Percentiles rank a stretch among this genome's conserved stretches.
These are phyloP conservation scores for Akabosia matsudoensis DNA, from an alignment of 1,140 invertebrate genomes.

Conservation along the genomic window DNA sequence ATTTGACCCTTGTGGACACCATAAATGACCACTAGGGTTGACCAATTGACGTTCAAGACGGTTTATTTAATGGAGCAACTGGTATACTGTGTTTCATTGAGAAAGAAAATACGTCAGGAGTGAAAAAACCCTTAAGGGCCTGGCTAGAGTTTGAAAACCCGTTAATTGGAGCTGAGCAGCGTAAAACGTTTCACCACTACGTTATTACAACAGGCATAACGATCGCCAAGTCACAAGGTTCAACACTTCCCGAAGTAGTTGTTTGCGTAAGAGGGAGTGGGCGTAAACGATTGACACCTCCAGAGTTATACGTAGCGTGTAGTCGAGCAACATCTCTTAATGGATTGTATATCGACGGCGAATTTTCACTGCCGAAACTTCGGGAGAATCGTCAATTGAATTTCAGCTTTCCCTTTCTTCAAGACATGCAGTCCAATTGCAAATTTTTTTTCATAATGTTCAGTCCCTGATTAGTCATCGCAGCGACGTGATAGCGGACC, in stretches of 20 bases:
- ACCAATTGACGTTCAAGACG: conserved; percentile 13
- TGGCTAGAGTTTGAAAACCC: conserved; percentile 6
- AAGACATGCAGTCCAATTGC: not conserved
- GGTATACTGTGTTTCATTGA: conserved; percentile 13
- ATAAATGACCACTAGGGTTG: too few species aligned
- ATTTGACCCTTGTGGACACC: too few species aligned
- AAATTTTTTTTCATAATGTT: conserved; percentile 30
- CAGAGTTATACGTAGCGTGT: conserved; percentile 30
- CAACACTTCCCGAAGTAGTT: not conserved
- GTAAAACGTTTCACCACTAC: not conserved
- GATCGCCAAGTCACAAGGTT: not conserved
- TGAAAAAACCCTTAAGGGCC: not conserved
- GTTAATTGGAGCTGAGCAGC: not conserved
- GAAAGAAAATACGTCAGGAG: not conserved
- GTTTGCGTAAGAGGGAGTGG: not conserved
- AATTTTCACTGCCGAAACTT: conserved; percentile 19
- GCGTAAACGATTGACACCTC: not conserved
- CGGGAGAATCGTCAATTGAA: not conserved
- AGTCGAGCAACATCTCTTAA: conserved; percentile 5
- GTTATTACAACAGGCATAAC: not conserved
- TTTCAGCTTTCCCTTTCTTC: not conserved
- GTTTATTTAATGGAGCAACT: conserved; percentile 17
- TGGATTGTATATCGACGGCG: conserved; percentile 29
- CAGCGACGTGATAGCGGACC: not conserved
- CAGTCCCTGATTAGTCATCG: not conserved